A percentile compares a stretch with the other conserved stretches of the same genome.
phyloP scores from a whole-genome alignment of 2,888 invertebrate genomes.

The Alitta virens region DNA sequence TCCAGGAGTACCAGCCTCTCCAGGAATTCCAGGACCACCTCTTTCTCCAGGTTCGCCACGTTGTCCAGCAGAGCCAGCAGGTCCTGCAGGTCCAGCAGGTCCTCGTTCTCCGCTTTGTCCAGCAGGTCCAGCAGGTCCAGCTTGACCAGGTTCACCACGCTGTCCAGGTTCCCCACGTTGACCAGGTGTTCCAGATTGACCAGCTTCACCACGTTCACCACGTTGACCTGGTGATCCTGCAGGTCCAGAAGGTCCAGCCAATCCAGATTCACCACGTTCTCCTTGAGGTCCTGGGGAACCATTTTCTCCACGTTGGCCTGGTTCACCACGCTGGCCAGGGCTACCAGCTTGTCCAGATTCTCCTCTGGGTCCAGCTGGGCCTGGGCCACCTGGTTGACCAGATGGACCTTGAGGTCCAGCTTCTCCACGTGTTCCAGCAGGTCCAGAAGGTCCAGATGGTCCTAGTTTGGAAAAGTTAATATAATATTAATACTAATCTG shows the following conservation, averaged over 20 bases:
- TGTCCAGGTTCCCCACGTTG: conserved; percentile 19
- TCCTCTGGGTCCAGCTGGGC: conserved; percentile 12
- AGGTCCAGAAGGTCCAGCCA: conserved; percentile 17
- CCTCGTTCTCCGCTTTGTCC: conserved; percentile 13
- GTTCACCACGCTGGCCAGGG: conserved; percentile 23
- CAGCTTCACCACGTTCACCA: conserved; percentile 11
- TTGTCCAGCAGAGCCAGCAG: conserved; percentile 21
- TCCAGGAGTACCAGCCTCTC: conserved; percentile 22
- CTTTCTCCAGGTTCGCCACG: conserved; percentile 9
- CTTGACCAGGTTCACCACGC: conserved; percentile 64
- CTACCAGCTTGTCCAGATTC: conserved; percentile 19
- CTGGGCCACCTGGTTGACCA: conserved; percentile 15
- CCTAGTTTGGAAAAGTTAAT: background rate
- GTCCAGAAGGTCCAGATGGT: conserved; percentile 16
- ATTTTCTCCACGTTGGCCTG: conserved; percentile 13
- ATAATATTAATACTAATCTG: background rate
- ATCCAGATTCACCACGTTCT: conserved; percentile 12
- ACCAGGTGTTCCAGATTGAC: conserved; percentile 7
- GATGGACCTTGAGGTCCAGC: conserved; percentile 9
- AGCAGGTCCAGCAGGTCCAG: conserved; percentile 3
- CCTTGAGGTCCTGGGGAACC: conserved; percentile 14
- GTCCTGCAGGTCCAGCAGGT: conserved; percentile 55
- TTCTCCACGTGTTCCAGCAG: conserved; percentile 22
- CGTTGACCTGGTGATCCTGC: conserved; percentile 16
- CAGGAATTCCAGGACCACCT: conserved; percentile 17